phyloP scores from a whole-genome alignment of 2,888 invertebrate species.

The Hydroisotoma schaefferi region DNA sequence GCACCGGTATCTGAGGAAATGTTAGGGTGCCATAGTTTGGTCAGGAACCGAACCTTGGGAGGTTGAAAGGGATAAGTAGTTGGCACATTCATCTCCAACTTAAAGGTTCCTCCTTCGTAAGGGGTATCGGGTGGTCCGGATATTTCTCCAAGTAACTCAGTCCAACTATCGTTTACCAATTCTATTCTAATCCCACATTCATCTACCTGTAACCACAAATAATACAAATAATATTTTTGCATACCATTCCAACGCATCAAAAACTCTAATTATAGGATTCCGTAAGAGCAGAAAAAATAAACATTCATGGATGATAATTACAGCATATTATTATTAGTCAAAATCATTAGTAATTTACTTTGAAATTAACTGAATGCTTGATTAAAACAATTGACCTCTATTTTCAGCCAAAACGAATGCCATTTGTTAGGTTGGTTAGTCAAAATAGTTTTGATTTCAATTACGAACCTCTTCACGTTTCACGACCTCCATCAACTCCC shows the following conservation, averaged over 20 bases:
- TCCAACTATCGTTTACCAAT: slow-evolving; percentile 83
- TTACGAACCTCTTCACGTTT: slow-evolving; percentile 94
- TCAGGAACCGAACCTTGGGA: slow-evolving; percentile 95
- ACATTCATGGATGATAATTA: too few species aligned
- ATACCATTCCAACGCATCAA: too few species aligned
- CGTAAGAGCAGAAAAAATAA: too few species aligned
- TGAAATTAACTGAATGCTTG: too few species aligned
- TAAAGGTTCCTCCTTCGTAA: slow-evolving; percentile 92
- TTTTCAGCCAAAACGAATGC: neutral
- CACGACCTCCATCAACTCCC: slow-evolving; percentile 97
- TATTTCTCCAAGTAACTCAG: slow-evolving; percentile 89
- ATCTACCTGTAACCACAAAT: slow-evolving; percentile 63
- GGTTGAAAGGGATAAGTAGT: slow-evolving; percentile 99
- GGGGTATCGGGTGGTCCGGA: slow-evolving; percentile 98
- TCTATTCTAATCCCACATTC: slow-evolving; percentile 85
- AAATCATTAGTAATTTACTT: too few species aligned
- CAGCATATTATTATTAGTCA: too few species aligned
- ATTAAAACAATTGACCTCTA: too few species aligned
- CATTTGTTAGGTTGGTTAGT: neutral
- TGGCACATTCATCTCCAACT: slow-evolving; percentile 94
- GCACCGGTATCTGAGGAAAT: slow-evolving; percentile 98
- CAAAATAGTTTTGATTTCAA: too few species aligned
- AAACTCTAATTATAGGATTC: too few species aligned
- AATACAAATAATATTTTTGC: slow-evolving; percentile 14
- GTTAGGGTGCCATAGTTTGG: slow-evolving; percentile 99